Evolutionary conservation across 2,797 vertebrate genomes (phyloP), one percentile per base, ranked within the genome.

Genomic region (Enteromius trimaculatus): DNA sequence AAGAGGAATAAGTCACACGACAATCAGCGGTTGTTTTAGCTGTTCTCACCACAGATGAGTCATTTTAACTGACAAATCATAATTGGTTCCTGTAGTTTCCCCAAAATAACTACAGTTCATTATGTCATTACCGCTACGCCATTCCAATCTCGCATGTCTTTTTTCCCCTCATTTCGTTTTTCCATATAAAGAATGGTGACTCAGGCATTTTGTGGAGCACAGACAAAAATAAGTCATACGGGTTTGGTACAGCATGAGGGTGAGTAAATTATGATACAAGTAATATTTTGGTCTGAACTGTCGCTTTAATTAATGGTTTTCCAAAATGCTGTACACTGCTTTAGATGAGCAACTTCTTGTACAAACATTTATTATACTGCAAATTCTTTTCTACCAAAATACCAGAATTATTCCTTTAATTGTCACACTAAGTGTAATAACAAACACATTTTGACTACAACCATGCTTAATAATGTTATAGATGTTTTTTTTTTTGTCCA

Each of bases 191-290:
- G 26, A 51, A 31, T 21, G 9, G 70, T 74, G 71, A 51, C 26
- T 34, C 16, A 31, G 70, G 26, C 10, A 9, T 34, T 53, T 74
- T 74, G 47, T 53, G 19, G 10, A 10, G 3, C 23, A 5, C 23
- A 29, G 44, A 71, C 17, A 23, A 47, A 29, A 71, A 26, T 34
- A 11, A 34, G 9, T 34, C 29, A 53, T 21, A 51, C 2, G 11
- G 19, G 19, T 53, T 74, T 34, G 47, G 26, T 53, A 51, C 0
- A 10, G 47, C 19, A 74, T 34, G 29, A 74, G 2, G 49, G 47
- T 53, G 71, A 74, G 29, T 34, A 53, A 34, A 74, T 74, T 19
- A 74, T 53, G 47, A 53, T 17, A 49, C 19, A n/a, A 31, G n/a
- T 47, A 26, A 23, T 47, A 4, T 47, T 70, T 70, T 47, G 42